phyloP scores from a whole-genome alignment of 2,888 invertebrate species.

The Erebia epiphron region DNA sequence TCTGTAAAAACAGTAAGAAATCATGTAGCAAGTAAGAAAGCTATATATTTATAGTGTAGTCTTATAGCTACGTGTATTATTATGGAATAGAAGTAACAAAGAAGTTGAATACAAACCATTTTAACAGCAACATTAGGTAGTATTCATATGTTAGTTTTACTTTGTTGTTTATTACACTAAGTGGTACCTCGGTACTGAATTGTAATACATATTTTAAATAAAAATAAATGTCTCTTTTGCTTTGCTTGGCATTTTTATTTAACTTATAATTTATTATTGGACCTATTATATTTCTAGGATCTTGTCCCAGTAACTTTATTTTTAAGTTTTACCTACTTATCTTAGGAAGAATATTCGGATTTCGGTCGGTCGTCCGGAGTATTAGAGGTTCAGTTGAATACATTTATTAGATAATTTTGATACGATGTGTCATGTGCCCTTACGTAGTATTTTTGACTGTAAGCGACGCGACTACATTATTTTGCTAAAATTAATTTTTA shows the following conservation, averaged over 20 bases:
- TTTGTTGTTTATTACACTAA: too few species aligned
- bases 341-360: not conserved
- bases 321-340: not conserved
- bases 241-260: not conserved
- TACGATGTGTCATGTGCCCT: slow-evolving; percentile 3
- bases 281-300: slow-evolving; percentile 1
- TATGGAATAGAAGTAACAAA: not conserved
- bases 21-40: slow-evolving; percentile 2
- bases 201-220: not conserved
- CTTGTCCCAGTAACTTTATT: not conserved
- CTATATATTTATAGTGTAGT: not conserved
- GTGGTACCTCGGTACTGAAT: too few species aligned
- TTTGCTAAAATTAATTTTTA: not conserved
- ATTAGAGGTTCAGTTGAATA: not conserved
- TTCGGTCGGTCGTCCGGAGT: not conserved
- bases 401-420: not conserved
- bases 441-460: not conserved
- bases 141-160: not conserved
- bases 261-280: slow-evolving; percentile 8
- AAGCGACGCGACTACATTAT: not conserved
- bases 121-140: not conserved
- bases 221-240: not conserved
- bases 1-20: slow-evolving; percentile 7
- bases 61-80: not conserved
- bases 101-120: not conserved